Base-by-base conservation (phyloP, 2,113 vertebrate genomes). In the Mesembrinibis cayennensis region DNA sequence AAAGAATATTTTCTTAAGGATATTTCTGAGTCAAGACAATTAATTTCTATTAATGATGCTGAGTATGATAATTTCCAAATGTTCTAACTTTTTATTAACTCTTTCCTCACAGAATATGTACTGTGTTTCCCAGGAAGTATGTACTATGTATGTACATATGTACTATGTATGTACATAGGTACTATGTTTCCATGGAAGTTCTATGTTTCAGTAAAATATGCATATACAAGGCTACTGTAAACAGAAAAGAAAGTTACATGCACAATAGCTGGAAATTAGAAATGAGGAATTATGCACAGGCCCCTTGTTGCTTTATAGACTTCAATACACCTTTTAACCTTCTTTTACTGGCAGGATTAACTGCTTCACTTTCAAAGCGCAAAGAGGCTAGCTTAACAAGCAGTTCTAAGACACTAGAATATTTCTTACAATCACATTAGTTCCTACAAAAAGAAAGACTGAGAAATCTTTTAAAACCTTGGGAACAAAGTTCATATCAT, bases 391-490 rank as follows among this genome's bases (percentile, higher is more conserved):
- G 1, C 3, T 65, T 81, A 87, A 59, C n/a, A 86, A 32, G 38
- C 29, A 62, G 27, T 73, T 94, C 70, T 82, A 73, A 91, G 66
- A 56, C 18, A 63, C 6, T 45, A 30, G 11, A 42, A 72, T 92
- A 67, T 63, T 95, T 89, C 45, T 82, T 89, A 67, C 6, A 77
- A 40, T 53, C 47, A 32, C 25, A 66, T 91, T 81, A 93, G 26
- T 47, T 86, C 49, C 52, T 78, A 77, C 22, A 38, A 70, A 93
- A 49, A 74, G 59, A 93, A 94, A 66, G 59, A 78, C 22, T 50
- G 49, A 71, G 38, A 87, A 92, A 83, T 63, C 16, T 85, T 95
- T 95, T 90, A 80, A 91, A 95, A 70, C 45, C 40, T 81, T 73
- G 59, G 47, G 55, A 95, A 70, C 14, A 92, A 94, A 93, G 61